Evolutionary conservation across 2,113 vertebrate genomes (phyloP), one percentile per base, ranked within the genome.

Genomic region (Grammomys dolichurus): DNA sequence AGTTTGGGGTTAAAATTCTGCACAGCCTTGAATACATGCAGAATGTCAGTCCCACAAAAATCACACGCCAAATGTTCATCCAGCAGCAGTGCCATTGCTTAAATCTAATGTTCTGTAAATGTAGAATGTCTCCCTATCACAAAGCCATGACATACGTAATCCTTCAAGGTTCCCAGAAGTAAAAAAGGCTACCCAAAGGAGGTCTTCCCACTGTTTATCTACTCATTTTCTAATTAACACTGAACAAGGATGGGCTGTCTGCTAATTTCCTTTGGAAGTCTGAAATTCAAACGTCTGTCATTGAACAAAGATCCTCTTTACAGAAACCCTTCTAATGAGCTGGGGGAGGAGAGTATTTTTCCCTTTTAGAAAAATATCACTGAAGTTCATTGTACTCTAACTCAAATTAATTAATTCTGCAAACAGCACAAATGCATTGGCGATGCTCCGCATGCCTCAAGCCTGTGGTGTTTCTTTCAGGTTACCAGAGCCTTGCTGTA

Each of bases 281-380:
- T n/a, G 75, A 58, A 94, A 93, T 96, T 94, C 80, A 97, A 89
- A 82, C 43, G 58, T 24, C 51, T 90, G 93, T 91, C 86, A 82
- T 7, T 63, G 40, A n/a, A 80, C 56, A 85, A 16, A 36, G 13
- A 86, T 77, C 73, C 80, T 95, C 70, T 93, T 24, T 81, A 94
- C 48, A 75, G 60, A 95, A 97, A 89, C 78, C 72, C n/a, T 95
- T 56, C 89, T 96, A 89, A 91, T 93, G 82, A 97, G 86, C 81
- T 48, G 48, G 26, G 46, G 26, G 26, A 70, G 87, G n/a, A 94
- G 33, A 0, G 26, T 22, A 78, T 77, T 91, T 7, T 46, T 96
- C 14, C 73, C 51, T 91, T 90, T 85, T 3, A 85, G 82, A 70
- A 91, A 81, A 89, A 65, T 70, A 90, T 87, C n/a, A 54, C 7